Evolutionary conservation across 2,797 vertebrate genomes (phyloP), one percentile per base, ranked within the genome.

Genomic region (Sorex maritimensis): DNA sequence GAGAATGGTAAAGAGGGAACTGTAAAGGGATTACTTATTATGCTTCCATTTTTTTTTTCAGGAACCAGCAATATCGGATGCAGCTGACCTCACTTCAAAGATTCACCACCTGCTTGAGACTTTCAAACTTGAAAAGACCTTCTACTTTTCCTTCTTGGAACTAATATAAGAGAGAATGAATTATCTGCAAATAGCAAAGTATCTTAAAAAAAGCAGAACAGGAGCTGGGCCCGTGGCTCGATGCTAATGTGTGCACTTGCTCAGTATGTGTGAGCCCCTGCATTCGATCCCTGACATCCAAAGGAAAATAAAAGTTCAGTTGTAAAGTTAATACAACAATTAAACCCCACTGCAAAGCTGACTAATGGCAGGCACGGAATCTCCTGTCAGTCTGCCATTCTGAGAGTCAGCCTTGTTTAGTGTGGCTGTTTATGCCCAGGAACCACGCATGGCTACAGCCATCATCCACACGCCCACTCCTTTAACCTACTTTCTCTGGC

Each of bases 401-500:
- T 41, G 5, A 19, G 44, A 72, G 23, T 19, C 11, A n/a, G n/a
- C 30, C 34, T 24, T 14, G 67, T 81, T 44, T 3, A 1, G 30
- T 41, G 83, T 2, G 21, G 46, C 30, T 9, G 44, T 71, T 71
- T 15, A 5, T 6, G 49, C 1, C 2, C 4, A 2, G 38, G 80
- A 30, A 14, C 23, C 1, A 12, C 30, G 6, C 49, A 4, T 2
- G 24, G 30, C 49, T 63, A 12, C 30, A 2, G 0, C 7, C 21
- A 4, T 6, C 14, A 1, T 5, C 72, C 2, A 0, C n/a, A 5
- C 4, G 3, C 55, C 71, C n/a, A 41, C 49, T 4, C 17, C 8
- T 63, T 14, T 28, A 34, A 61, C 68, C 88, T 86, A 2, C 91
- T 87, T 94, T 91, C 87, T 41, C 86, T 89, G 80, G 89, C 75